Base-by-base conservation (phyloP, 2,888 invertebrate species). In the Timandra comae region DNA sequence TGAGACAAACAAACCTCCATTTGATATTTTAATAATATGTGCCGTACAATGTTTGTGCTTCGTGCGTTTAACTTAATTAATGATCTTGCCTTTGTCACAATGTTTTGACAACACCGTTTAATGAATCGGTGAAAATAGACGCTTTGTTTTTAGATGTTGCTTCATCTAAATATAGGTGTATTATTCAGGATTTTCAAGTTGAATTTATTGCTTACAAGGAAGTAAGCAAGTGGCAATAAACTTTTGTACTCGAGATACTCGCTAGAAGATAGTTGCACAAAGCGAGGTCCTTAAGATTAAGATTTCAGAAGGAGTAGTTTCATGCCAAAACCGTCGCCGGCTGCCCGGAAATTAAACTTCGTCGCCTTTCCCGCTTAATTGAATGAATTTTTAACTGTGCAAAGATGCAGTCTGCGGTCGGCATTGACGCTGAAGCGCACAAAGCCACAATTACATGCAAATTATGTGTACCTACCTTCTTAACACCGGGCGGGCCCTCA, bases 391-490 rank as follows among this genome's bases (percentile, higher is more conserved):
- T 81, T 78, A 75, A 80, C 70, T 66, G 71, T 62, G 73, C 69
- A 75, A 80, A 77, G 76, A 79, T 77, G 75, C 77, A 76, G 75
- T 67, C 71, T 61, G 66, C 58, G 65, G 66, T 62, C 54, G 32
- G 30, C 33, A 57, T 56, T 59, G 62, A 55, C 62, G 60, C 16
- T 6, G 16, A 6, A 6, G 57, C 56, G 61, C 67, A 70, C 71
- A 75, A 75, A 78, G 70, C 71, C 68, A 67, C 77, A 81, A 81
- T 82, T 81, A 80, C 72, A 82, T 81, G 80, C 72, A 80, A 82
- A 81, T 84, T 74, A 76, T 74, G 74, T 80, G 73, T 76, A 76
- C 71, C 65, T 70, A 74, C 62, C 61, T 56, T 55, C 67, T 76
- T 69, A 73, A 68, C 65, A 56, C 63, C 57, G 56, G 62, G 64